Percentiles rank a stretch among this genome's conserved stretches.
phyloP scores from a whole-genome alignment of 92 coral and sea anemone genomes.

The Palythoa heliodiscus region DNA sequence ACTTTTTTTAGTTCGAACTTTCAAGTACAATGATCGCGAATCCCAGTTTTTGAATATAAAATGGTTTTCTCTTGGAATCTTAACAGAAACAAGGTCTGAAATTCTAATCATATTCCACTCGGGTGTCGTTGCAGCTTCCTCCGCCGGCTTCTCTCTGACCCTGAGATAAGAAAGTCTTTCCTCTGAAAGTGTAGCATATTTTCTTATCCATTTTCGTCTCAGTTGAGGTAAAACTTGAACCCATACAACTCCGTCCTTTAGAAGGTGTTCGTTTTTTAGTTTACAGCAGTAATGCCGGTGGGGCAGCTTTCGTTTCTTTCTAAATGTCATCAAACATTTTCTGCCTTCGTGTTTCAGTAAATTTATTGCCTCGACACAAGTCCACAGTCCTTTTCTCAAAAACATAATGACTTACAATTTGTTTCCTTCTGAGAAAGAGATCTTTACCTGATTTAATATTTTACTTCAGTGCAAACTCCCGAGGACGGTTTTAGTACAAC shows the following conservation, averaged over 20 bases:
- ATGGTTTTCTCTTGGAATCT: conserved; percentile 33
- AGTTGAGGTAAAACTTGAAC: conserved; percentile 30
- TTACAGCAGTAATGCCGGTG: conserved; percentile 32
- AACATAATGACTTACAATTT: not conserved
- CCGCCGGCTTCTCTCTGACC: conserved; percentile 16
- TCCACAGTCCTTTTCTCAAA: conserved; percentile 12
- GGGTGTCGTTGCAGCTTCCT: not conserved
- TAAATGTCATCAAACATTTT: not conserved
- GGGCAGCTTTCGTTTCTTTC: conserved; percentile 35
- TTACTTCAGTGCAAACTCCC: not conserved
- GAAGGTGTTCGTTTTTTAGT: conserved; percentile 10
- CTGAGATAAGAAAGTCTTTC: conserved; percentile 27
- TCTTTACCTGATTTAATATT: not conserved
- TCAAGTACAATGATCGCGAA: conserved; percentile 26
- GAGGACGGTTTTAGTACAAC: not conserved
- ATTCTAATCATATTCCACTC: conserved; percentile 25
- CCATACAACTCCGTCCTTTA: conserved; percentile 37
- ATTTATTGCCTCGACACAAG: conserved; percentile 27
- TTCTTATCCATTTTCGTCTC: conserved; percentile 22
- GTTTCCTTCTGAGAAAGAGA: not conserved
- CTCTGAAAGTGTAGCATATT: conserved; percentile 32
- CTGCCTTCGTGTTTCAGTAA: conserved; percentile 8
- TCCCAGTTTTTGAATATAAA: conserved; percentile 32
- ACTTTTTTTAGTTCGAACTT: conserved; percentile 22
- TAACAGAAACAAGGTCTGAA: conserved; percentile 38